Conservation (phyloP, 2,888 invertebrate species). For the Hecatera dysodea region DNA sequence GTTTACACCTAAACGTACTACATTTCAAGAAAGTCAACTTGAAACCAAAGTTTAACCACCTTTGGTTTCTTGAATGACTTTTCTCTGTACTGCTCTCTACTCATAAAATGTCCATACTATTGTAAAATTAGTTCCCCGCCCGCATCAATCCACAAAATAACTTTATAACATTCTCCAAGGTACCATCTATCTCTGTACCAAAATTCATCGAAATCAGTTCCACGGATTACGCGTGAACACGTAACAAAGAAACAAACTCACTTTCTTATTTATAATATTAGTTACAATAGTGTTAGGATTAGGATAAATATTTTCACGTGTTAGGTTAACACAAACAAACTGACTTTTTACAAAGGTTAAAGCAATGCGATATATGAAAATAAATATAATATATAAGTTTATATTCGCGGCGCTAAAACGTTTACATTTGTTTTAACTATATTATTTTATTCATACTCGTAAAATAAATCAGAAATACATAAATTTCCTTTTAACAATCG, state of each 20-base stretch:
- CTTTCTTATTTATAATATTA: no score
- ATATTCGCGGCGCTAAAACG: background rate
- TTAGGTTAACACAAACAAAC: background rate
- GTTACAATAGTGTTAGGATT: no score
- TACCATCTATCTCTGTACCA: no score
- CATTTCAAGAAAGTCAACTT: background rate
- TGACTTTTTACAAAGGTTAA: background rate
- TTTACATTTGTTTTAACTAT: background rate
- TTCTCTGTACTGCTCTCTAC: background rate
- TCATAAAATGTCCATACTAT: no score
- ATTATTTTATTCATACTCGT: conserved; percentile 1
- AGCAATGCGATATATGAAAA: background rate
- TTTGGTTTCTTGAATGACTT: no score
- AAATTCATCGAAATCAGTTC: no score
- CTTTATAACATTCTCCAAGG: no score
- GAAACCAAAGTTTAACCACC: no score
- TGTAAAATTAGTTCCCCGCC: background rate
- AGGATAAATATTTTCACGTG: background rate
- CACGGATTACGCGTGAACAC: no score
- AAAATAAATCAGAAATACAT: background rate
- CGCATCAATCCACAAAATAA: no score
- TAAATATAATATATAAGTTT: background rate
- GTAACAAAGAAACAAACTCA: no score
- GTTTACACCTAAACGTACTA: background rate
- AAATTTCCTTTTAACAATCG: background rate